Percentiles rank a stretch among this genome's conserved stretches.
These are phyloP conservation scores for Drosophila repleta DNA, from an alignment of 1,140 invertebrate genomes.

Conservation along the genomic window DNA sequence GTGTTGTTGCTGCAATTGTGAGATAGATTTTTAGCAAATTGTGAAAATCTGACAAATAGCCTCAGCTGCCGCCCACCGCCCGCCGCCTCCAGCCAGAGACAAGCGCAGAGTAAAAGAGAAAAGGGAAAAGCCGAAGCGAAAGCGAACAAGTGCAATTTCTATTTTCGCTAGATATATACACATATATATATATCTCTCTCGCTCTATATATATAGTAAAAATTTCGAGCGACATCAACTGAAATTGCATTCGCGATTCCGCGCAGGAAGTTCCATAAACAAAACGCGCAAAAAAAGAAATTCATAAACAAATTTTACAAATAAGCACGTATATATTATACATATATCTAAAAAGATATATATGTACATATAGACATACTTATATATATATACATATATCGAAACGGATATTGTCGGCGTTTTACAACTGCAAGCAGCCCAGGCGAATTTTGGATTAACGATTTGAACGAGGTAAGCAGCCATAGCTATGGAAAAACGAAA, in stretches of 20 bases:
- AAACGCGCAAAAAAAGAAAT: constrained; percentile 50
- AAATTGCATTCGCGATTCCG: constrained; percentile 42
- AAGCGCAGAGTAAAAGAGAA: constrained; percentile 14
- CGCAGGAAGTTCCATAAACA: constrained; percentile 53
- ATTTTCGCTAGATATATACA: constrained; percentile 9
- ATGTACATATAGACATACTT: no score
- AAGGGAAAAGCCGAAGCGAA: constrained; percentile 39
- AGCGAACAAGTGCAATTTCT: constrained; percentile 67
- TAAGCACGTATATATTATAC: constrained; percentile 1
- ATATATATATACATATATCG: constrained; percentile 17
- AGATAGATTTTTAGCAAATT: constrained; percentile 45
- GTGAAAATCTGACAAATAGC: constrained; percentile 24
- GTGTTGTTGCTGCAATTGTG: constrained; percentile 39
- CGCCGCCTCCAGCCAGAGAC: constrained; percentile 15
- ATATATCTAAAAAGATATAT: neutral
- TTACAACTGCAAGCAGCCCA: constrained; percentile 24
- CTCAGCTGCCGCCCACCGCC: neutral
- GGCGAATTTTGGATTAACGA: constrained; percentile 62
- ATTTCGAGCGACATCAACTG: constrained; percentile 12
- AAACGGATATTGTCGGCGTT: constrained; percentile 23
- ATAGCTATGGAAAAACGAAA: constrained; percentile 14
- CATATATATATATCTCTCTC: constrained; percentile 4
- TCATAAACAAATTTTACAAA: constrained; percentile 49
- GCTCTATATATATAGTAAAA: constrained; percentile 13
- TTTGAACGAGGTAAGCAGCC: constrained; percentile 46